Evolutionary conservation across 1,140 invertebrate species (phyloP), one percentile per base, ranked within the genome.

Genomic region (Adelges cooleyi): DNA sequence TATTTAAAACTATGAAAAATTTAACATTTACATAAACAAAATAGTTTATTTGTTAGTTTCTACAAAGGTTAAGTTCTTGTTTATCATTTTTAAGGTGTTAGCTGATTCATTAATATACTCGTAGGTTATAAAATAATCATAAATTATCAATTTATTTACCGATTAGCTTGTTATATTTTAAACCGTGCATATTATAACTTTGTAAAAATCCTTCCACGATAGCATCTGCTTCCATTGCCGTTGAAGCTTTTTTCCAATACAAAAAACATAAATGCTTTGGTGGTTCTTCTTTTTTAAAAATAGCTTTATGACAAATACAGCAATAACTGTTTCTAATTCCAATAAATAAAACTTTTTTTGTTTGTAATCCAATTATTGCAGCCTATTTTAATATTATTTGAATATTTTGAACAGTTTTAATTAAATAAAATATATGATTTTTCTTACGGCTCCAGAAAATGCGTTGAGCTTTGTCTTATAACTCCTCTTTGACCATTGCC

Each of bases 211-310:
- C 72, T 71, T 77, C 70, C 4, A 74, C 62, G 18, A 80, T 72
- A 15, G 74, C 73, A 50, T 72, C 70, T 18, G 72, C 54, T 68
- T 79, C 76, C 77, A 80, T 79, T 8, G 68, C 68, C 1, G 74
- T 73, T 1, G 76, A 76, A 48, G 69, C 65, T 6, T 69, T 70
- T 4, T 36, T 53, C 70, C 70, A 77, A 66, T 76, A 75, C 68
- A 67, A 72, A 62, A 38, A 74, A 67, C 72, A 74, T 38, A 23
- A 50, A 62, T 71, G 74, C 4, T 20, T 38, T 2, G 44, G 29
- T 25, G 53, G 3, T n/a, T n/a, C 13, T 27, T 23, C n/a, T 44
- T 56, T 56, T 44, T 56, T 56, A n/a, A 8, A 13, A n/a, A 5
- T 10, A 15, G 38, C 38, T 8, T 20, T 15, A 2, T 44, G 13